Percentiles rank a stretch among this genome's conserved stretches.
Conservation (phyloP, 2,888 invertebrate genomes). For the Hirudinaria manillensis region DNA sequence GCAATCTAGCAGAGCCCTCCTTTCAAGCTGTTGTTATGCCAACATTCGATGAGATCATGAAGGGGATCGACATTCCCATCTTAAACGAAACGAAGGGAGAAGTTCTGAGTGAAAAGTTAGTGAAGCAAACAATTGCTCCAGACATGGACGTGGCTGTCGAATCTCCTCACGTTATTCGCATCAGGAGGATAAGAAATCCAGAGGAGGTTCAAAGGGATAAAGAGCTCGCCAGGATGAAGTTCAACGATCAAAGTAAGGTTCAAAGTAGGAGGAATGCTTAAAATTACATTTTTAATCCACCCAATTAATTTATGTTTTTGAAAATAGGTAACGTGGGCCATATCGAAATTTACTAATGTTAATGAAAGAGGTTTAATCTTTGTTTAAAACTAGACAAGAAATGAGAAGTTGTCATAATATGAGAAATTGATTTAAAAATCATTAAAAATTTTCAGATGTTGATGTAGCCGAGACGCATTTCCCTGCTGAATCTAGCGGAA, state of each 20-base stretch:
- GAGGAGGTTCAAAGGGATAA: constrained; percentile 1
- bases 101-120: constrained; percentile 1
- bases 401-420: too few relatives aligned
- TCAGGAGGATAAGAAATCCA: constrained; percentile 14
- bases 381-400: too few relatives aligned
- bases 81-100: background rate
- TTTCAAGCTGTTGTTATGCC: background rate
- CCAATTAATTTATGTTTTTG: too few relatives aligned
- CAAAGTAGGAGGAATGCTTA: too few relatives aligned
- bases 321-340: too few relatives aligned
- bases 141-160: background rate
- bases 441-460: too few relatives aligned
- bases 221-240: background rate
- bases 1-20: background rate
- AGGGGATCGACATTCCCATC: background rate
- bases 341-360: too few relatives aligned
- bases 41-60: constrained; percentile 8
- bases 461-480: too few relatives aligned
- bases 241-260: background rate
- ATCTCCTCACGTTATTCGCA: constrained; percentile 10
- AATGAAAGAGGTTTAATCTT: too few relatives aligned
- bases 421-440: too few relatives aligned
- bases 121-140: constrained; percentile 1
- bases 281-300: too few relatives aligned
- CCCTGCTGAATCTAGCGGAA: too few relatives aligned